Evolutionary conservation across 2,888 invertebrate genomes (phyloP).

Genomic region (Apamea crenata): DNA sequence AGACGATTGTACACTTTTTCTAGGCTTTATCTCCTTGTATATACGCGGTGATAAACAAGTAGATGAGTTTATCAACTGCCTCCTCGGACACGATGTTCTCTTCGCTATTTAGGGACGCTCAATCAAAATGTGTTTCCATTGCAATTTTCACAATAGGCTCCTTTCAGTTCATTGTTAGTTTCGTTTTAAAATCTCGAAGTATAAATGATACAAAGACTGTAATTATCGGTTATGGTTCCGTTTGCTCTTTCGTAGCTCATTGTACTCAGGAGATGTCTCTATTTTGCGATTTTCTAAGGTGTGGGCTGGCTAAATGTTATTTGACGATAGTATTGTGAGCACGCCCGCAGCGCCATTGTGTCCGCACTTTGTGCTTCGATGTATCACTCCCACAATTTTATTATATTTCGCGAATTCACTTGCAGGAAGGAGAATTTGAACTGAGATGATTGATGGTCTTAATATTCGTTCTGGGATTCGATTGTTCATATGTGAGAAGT

Average conservation of each 20-base stretch:
- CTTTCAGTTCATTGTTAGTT: constrained; percentile 76
- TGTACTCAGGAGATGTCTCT: constrained; percentile 86
- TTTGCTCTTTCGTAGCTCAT: constrained; percentile 83
- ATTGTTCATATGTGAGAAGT: constrained; percentile 82
- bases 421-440: constrained; percentile 78
- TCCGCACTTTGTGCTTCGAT: constrained; percentile 76
- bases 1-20: constrained; percentile 46
- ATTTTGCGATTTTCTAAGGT: constrained; percentile 90
- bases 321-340: constrained; percentile 89
- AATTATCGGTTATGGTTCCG: constrained; percentile 88
- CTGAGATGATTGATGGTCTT: constrained; percentile 84
- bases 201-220: constrained; percentile 85
- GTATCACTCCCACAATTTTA: constrained; percentile 89
- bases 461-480: constrained; percentile 72
- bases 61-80: constrained; percentile 54
- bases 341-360: constrained; percentile 87
- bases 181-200: constrained; percentile 82
- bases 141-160: constrained; percentile 74
- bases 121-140: constrained; percentile 78
- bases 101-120: constrained; percentile 65
- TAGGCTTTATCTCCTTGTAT: constrained; percentile 40
- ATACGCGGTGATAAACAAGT: constrained; percentile 42
- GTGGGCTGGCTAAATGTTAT: constrained; percentile 90
- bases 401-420: constrained; percentile 84
- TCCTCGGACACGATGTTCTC: constrained; percentile 41